Conservation (phyloP, 2,113 vertebrate genomes). For the Hemibagrus wyckioides region DNA sequence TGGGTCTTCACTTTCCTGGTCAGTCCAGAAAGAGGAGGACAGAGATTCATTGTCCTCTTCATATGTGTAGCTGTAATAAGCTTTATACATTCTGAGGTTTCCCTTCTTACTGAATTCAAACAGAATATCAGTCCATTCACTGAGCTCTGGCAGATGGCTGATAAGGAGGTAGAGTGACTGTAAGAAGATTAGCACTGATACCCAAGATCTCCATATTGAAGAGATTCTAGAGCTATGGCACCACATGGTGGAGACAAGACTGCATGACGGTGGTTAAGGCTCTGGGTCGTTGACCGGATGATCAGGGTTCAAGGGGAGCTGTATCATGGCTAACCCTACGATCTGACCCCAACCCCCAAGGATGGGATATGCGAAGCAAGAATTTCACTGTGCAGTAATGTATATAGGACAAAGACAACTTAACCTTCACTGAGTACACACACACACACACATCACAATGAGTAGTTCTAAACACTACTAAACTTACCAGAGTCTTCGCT, state of each 20-base stretch:
- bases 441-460: not conserved
- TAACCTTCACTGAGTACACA: not conserved
- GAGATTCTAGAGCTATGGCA: not conserved
- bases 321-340: too few species aligned
- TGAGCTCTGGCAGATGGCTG: constrained; percentile 35
- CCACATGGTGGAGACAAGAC: constrained; percentile 33
- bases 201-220: not conserved
- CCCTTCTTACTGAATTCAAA: not conserved
- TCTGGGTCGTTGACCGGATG: too few species aligned
- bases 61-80: constrained; percentile 51
- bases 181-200: constrained; percentile 53
- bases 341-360: too few species aligned
- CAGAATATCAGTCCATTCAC: not conserved
- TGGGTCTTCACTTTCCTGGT: constrained; percentile 55
- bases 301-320: too few species aligned
- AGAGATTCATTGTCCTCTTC: constrained; percentile 55
- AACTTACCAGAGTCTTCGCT: constrained; percentile 71
- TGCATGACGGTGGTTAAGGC: too few species aligned
- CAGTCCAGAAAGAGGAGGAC: constrained; percentile 71
- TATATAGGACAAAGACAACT: too few species aligned
- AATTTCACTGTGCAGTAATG: too few species aligned
- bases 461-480: not conserved
- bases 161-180: constrained; percentile 10
- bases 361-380: too few species aligned
- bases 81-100: constrained; percentile 62